phyloP scores from a whole-genome alignment of 2,113 vertebrate species.

The Bos taurus region DNA sequence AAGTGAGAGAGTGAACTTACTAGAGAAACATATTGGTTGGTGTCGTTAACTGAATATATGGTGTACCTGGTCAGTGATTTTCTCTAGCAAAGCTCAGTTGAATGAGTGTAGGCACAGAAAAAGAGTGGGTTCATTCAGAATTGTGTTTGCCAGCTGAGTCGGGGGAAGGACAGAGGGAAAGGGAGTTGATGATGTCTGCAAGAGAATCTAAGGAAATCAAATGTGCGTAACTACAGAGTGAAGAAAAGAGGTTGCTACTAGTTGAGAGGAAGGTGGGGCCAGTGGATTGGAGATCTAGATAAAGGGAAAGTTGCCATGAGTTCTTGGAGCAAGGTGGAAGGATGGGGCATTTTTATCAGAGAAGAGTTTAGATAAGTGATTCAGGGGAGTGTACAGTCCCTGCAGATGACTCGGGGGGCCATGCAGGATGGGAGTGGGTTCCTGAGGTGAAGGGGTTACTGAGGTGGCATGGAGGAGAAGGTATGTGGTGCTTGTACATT shows the following conservation, averaged over 20 bases:
- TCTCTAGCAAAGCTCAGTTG: background rate
- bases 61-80: background rate
- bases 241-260: background rate
- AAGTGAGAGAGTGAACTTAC: background rate
- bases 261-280: background rate
- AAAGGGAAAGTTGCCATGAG: background rate
- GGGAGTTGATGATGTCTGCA: background rate
- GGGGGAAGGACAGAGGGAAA: background rate
- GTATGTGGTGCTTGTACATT: background rate
- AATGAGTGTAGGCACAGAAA: background rate
- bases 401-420: background rate
- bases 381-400: background rate
- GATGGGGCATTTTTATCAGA: background rate
- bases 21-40: background rate
- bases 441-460: background rate
- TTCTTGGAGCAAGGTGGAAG: background rate
- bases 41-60: background rate
- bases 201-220: background rate
- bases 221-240: background rate
- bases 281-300: background rate
- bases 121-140: background rate
- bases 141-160: background rate
- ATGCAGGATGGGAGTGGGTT: background rate
- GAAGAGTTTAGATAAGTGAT: background rate
- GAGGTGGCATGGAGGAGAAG: background rate